A percentile compares a stretch with the other conserved stretches of the same genome.
These are phyloP conservation scores for Amblyopsis hoosieri DNA, from an alignment of 2,797 vertebrate genomes.

Conservation along the genomic window DNA sequence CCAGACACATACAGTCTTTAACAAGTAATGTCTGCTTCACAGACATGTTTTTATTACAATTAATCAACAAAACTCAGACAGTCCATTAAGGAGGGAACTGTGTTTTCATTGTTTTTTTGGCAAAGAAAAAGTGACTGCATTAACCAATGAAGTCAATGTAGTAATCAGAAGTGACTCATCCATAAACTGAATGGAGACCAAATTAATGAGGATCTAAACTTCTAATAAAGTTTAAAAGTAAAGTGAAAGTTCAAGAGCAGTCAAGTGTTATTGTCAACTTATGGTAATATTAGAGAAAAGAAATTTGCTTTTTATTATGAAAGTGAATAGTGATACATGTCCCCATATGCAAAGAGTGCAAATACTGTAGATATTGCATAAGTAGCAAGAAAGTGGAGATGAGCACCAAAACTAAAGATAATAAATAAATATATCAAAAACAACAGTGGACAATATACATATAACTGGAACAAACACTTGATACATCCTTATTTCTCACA, in stretches of 20 bases:
- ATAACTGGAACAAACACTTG: not conserved
- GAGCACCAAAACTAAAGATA: too few relatives aligned
- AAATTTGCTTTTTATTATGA: too few relatives aligned
- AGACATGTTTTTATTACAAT: constrained; percentile 44
- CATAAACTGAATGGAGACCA: constrained; percentile 28
- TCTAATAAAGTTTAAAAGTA: constrained; percentile 29
- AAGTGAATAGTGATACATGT: too few relatives aligned
- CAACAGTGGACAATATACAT: constrained; percentile 1
- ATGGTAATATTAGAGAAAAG: not conserved
- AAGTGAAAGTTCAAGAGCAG: constrained; percentile 29
- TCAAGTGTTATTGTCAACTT: constrained; percentile 30
- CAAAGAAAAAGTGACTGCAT: constrained; percentile 36
- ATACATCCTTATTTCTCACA: constrained; percentile 1
- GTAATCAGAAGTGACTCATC: not conserved
- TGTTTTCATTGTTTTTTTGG: constrained; percentile 7
- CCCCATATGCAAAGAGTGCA: not conserved
- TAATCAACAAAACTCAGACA: constrained; percentile 50
- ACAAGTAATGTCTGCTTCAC: constrained; percentile 33
- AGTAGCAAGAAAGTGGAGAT: not conserved
- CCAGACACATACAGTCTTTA: constrained; percentile 15
- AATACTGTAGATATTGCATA: constrained; percentile 20
- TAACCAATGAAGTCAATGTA: constrained; percentile 36
- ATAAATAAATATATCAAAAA: too few relatives aligned
- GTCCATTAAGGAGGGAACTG: constrained; percentile 37
- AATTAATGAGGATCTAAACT: constrained; percentile 49